Evolutionary conservation across 2,797 vertebrate genomes (phyloP).

Genomic region (Synanceia verrucosa): DNA sequence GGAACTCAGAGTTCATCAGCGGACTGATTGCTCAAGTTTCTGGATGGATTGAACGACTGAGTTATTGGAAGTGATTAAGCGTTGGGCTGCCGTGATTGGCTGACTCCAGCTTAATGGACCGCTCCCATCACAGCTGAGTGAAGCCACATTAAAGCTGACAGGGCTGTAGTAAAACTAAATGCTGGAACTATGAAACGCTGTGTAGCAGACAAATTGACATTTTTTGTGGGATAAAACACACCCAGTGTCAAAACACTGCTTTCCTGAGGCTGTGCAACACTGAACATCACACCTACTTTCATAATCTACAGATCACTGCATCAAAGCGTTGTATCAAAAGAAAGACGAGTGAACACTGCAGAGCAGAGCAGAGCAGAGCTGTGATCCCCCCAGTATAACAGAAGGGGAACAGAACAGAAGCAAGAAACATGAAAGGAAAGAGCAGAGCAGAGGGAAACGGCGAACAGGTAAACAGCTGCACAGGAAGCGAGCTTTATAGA

Average conservation of each 20-base stretch:
- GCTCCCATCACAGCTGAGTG: slow-evolving; percentile 52
- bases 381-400: slow-evolving; percentile 37
- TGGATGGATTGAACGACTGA: slow-evolving; percentile 37
- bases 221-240: slow-evolving; percentile 56
- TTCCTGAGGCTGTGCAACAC: slow-evolving; percentile 53
- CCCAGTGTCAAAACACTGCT: slow-evolving; percentile 40
- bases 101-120: slow-evolving; percentile 61
- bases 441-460: not conserved
- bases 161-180: slow-evolving; percentile 30
- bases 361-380: slow-evolving; percentile 29
- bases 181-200: slow-evolving; percentile 13
- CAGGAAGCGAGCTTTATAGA: not conserved
- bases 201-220: slow-evolving; percentile 52
- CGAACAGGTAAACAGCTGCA: slow-evolving; percentile 4
- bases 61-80: slow-evolving; percentile 56
- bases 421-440: slow-evolving; percentile 13
- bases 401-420: slow-evolving; percentile 6
- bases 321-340: slow-evolving; percentile 55
- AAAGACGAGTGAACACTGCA: slow-evolving; percentile 37
- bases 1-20: slow-evolving; percentile 5
- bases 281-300: slow-evolving; percentile 53
- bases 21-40: slow-evolving; percentile 4
- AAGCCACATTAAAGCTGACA: slow-evolving; percentile 62
- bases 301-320: slow-evolving; percentile 63
- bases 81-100: slow-evolving; percentile 57